Conservation (phyloP, 2,113 vertebrate genomes). For the Tyrannus savana region DNA sequence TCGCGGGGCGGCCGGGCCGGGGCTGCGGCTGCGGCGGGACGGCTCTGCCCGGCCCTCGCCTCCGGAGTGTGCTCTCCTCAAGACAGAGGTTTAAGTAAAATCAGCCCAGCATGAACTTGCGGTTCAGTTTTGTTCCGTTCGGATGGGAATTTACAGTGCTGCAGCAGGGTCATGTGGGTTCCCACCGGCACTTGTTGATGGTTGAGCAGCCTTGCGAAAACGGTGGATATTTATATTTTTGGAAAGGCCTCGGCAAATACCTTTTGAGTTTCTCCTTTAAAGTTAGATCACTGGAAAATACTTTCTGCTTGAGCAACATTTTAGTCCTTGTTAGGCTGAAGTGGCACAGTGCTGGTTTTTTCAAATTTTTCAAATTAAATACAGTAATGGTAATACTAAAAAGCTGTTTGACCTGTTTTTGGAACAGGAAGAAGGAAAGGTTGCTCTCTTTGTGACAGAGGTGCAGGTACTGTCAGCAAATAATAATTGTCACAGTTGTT, state of each 20-base stretch:
- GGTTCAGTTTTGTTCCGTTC: neutral
- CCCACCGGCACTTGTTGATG: neutral
- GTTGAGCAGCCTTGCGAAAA: neutral
- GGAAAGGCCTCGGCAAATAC: neutral
- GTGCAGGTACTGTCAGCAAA: neutral
- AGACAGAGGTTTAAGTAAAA: neutral
- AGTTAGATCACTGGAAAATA: neutral
- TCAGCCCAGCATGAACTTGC: neutral
- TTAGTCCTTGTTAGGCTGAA: neutral
- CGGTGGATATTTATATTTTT: neutral
- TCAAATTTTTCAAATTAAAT: neutral
- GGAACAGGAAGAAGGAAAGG: neutral
- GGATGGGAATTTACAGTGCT: neutral
- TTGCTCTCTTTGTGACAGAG: neutral
- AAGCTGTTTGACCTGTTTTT: neutral
- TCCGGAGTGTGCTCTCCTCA: fast-evolving
- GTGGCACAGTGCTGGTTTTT: neutral
- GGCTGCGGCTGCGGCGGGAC: neutral
- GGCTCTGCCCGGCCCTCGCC: neutral
- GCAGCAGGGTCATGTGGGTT: neutral
- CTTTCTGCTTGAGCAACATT: neutral
- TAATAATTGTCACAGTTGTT: neutral
- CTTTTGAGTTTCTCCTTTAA: neutral
- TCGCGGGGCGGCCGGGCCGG: neutral
- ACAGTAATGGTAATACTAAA: neutral